phyloP scores from a whole-genome alignment of 2,888 invertebrate species.

The Gonocerus acuteangulatus region DNA sequence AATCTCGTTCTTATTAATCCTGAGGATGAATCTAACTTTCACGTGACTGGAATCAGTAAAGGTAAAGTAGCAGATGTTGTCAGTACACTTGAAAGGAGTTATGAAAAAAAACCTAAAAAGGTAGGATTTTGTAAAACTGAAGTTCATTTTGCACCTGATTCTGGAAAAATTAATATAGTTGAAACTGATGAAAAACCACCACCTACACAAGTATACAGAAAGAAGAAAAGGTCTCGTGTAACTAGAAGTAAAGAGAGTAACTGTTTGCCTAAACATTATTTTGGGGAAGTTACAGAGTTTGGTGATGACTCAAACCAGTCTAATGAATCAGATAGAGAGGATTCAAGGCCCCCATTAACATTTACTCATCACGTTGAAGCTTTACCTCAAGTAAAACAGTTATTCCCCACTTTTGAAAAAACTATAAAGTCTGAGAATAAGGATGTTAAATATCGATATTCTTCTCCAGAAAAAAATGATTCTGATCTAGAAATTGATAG shows the following conservation, averaged over 20 bases:
- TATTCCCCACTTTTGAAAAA: constrained; percentile 17
- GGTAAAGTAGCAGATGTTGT: constrained; percentile 25
- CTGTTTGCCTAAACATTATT: constrained; percentile 35
- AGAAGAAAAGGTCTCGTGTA: constrained; percentile 55
- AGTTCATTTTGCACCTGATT: constrained; percentile 77
- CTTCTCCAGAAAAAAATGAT: constrained; percentile 20
- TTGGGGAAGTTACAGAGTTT: constrained; percentile 33
- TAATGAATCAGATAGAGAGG: constrained; percentile 23
- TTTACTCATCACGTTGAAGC: neutral
- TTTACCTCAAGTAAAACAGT: constrained; percentile 1
- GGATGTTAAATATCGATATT: constrained; percentile 13
- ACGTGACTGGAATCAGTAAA: constrained; percentile 31
- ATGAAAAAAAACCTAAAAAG: constrained; percentile 55
- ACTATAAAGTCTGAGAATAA: constrained; percentile 20
- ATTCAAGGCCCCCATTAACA: constrained; percentile 15
- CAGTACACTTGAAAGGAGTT: constrained; percentile 22
- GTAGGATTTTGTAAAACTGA: constrained; percentile 85
- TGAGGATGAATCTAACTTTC: constrained; percentile 31
- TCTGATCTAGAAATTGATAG: neutral
- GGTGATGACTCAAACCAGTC: constrained; percentile 21
- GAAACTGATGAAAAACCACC: constrained; percentile 83
- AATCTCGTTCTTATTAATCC: constrained; percentile 30
- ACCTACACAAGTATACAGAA: constrained; percentile 69
- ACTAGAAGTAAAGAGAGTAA: constrained; percentile 20
- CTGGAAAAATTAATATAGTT: constrained; percentile 77